Base-by-base conservation (phyloP, 2,888 invertebrate genomes). In the Syrphus vitripennis region DNA sequence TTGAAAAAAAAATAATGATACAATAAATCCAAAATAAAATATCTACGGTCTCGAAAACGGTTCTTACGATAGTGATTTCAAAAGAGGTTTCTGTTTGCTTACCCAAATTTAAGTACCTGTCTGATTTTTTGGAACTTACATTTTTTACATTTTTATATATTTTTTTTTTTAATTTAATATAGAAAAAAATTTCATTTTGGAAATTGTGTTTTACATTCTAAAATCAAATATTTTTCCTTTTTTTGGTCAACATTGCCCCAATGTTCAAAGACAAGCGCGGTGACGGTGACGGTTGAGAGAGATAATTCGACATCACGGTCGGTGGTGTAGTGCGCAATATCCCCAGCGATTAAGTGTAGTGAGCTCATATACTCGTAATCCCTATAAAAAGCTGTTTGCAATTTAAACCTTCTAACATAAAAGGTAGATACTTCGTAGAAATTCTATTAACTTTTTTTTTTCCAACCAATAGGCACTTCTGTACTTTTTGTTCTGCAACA, bases 221-320 rank as follows among this genome's bases (percentile, higher is more conserved):
- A 31, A 7, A 6, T 31, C n/a, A n/a, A n/a, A n/a, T 42, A 16
- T 42, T 14, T 1, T 57, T 57, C 19, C 31, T 19, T 1, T 10
- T 19, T 34, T 4, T 0, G 14, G 14, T 29, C 0, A 37, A 10
- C 10, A 3, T 14, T 34, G 21, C 1, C 14, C 59, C 59, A 59
- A n/a, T 59, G 59, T 59, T n/a, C 7, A 34, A 59, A 21, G 34
- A 21, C 34, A 57, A 31, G 9, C 21, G 4, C 21, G 26, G 12
- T 57, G 42, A 71, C 10, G 71, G 29, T 65, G 29, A 31, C 45
- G 42, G 29, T 45, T 24, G 26, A 65, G 34, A 50, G 21, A 59
- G 45, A 55, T 80, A 84, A 84, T 79, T 86, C 81, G 84, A 50
- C 69, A 84, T 72, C 80, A 72, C 37, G 53, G 61, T 76, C 59